These are phyloP conservation scores for Trematomus loennbergii DNA, from an alignment of 2,113 vertebrate species.

Conservation along the genomic window DNA sequence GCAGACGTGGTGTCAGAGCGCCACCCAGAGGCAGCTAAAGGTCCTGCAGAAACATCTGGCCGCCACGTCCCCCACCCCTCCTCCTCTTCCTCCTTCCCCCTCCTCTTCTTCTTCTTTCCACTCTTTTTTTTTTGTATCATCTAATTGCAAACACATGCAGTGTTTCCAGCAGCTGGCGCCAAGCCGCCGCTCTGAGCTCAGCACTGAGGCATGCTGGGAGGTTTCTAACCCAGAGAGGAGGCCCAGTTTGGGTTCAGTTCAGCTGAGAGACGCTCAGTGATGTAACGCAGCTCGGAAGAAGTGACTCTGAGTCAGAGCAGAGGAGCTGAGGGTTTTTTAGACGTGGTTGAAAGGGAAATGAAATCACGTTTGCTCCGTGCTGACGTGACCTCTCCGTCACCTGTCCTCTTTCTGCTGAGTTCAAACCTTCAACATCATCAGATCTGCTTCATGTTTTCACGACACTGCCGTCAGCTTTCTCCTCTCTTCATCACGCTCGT, in stretches of 20 bases:
- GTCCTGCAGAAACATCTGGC: slow-evolving; percentile 63
- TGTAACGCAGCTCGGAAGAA: slow-evolving; percentile 30
- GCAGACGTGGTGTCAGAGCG: slow-evolving; percentile 66
- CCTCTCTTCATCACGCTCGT: background rate
- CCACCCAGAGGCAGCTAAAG: slow-evolving; percentile 65
- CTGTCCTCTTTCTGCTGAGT: slow-evolving; percentile 5
- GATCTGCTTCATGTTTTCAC: background rate
- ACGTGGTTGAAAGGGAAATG: background rate
- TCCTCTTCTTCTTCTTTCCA: slow-evolving; percentile 38
- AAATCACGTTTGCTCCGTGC: background rate
- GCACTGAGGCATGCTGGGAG: slow-evolving; percentile 56
- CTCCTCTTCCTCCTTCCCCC: background rate
- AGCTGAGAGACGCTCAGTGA: background rate
- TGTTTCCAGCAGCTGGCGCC: slow-evolving; percentile 84
- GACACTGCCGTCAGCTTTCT: background rate
- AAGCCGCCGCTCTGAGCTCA: slow-evolving; percentile 74
- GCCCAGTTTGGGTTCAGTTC: slow-evolving; percentile 8
- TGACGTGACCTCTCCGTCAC: slow-evolving; percentile 24
- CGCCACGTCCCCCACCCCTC: slow-evolving; percentile 48
- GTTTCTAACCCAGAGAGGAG: slow-evolving; percentile 32
- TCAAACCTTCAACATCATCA: background rate
- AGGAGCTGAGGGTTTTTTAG: background rate
- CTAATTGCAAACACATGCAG: slow-evolving; percentile 86
- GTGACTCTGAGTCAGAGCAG: slow-evolving; percentile 11
- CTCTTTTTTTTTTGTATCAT: slow-evolving; percentile 30